Evolutionary conservation across 1,140 invertebrate species (phyloP).

Genomic region (Doryteuthis pealeii): DNA sequence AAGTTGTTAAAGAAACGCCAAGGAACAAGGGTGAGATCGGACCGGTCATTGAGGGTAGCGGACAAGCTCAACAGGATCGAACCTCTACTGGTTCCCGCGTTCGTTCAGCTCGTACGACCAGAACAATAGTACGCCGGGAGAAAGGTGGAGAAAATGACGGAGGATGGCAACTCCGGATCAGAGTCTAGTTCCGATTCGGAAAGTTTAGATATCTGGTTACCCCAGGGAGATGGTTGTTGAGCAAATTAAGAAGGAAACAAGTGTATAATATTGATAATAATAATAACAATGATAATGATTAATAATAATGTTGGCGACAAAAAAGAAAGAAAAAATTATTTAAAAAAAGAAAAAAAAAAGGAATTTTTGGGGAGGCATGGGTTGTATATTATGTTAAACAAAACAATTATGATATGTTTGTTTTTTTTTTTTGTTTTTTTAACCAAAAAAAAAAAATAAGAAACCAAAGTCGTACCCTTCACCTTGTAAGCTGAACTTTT

Average conservation of each 20-base stretch:
- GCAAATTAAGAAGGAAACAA: slow-evolving; percentile 53
- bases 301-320: background rate
- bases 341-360: too few relatives aligned
- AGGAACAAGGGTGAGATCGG: background rate
- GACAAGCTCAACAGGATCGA: slow-evolving; percentile 34
- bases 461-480: too few relatives aligned
- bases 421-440: too few relatives aligned
- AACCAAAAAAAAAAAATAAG: too few relatives aligned
- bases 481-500: too few relatives aligned
- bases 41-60: slow-evolving; percentile 10
- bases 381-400: too few relatives aligned
- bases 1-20: slow-evolving; percentile 38
- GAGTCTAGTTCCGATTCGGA: slow-evolving; percentile 40
- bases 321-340: too few relatives aligned
- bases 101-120: slow-evolving; percentile 45
- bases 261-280: slow-evolving; percentile 36
- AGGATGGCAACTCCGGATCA: slow-evolving; percentile 37
- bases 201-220: slow-evolving; percentile 48
- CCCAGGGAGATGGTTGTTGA: slow-evolving; percentile 38
- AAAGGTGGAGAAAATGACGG: slow-evolving; percentile 37
- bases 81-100: slow-evolving; percentile 47
- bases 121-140: slow-evolving; percentile 30
- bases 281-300: background rate
- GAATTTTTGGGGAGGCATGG: too few relatives aligned
- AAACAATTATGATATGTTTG: too few relatives aligned